These are phyloP conservation scores for Trichechus manatus DNA, from an alignment of 2,113 vertebrate species.

Conservation along the genomic window DNA sequence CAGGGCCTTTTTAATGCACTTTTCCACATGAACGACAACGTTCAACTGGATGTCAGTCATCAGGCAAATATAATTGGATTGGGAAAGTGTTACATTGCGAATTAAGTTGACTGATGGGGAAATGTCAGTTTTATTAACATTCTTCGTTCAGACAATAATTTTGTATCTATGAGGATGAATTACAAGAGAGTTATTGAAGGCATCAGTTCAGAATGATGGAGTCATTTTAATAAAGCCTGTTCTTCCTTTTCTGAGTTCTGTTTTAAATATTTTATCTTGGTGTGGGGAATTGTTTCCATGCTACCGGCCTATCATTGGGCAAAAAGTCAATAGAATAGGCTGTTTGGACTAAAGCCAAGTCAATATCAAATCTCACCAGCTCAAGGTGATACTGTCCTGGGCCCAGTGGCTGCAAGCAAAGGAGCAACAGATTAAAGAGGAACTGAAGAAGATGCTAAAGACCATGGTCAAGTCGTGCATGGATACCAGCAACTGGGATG, in stretches of 20 bases:
- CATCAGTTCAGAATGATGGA: slow-evolving; percentile 71
- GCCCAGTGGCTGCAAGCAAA: accelerated
- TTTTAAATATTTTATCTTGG: slow-evolving; percentile 79
- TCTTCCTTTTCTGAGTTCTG: slow-evolving; percentile 73
- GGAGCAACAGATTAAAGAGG: accelerated
- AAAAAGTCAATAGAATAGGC: background rate
- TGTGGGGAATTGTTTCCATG: slow-evolving; percentile 47
- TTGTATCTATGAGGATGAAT: slow-evolving; percentile 79
- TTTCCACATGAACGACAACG: slow-evolving; percentile 70
- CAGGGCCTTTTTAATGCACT: slow-evolving; percentile 23
- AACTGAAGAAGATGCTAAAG: accelerated
- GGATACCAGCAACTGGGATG: accelerated
- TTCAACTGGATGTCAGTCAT: slow-evolving; percentile 66
- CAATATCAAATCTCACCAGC: background rate
- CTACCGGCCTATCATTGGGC: background rate
- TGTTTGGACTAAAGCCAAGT: background rate
- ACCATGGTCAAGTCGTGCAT: accelerated
- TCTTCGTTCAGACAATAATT: slow-evolving; percentile 82
- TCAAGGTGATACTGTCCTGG: accelerated
- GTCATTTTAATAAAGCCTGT: slow-evolving; percentile 78
- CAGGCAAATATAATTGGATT: slow-evolving; percentile 81
- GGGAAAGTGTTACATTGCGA: slow-evolving; percentile 82
- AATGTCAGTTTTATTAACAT: slow-evolving; percentile 84
- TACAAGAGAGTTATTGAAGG: slow-evolving; percentile 79
- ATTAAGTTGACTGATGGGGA: slow-evolving; percentile 86